Percentiles rank a stretch among this genome's conserved stretches.
Conservation (phyloP, 2,113 vertebrate species). For the Scytalopus superciliaris region DNA sequence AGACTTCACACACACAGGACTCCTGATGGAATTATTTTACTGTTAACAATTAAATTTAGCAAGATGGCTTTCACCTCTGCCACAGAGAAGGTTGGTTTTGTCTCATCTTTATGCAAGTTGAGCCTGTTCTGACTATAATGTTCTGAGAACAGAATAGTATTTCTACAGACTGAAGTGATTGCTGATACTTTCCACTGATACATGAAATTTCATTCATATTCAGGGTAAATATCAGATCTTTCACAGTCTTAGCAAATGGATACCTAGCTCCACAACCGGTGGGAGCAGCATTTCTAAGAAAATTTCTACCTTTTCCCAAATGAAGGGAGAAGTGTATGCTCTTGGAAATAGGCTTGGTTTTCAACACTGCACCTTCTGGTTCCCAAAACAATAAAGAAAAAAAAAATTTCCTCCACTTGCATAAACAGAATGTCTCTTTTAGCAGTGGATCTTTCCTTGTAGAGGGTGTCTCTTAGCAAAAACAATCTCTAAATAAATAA, state of each 20-base stretch:
- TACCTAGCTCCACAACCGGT: neutral
- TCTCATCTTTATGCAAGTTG: neutral
- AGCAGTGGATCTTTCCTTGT: neutral
- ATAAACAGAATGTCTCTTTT: neutral
- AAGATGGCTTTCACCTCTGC: neutral
- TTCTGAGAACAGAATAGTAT: neutral
- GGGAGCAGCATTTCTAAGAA: neutral
- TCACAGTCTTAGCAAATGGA: neutral
- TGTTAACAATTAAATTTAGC: neutral
- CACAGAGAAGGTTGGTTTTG: neutral
- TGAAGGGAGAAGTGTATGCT: neutral
- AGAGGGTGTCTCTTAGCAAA: neutral
- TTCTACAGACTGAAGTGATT: neutral
- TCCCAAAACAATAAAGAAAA: conserved; percentile 13
- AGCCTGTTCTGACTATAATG: neutral
- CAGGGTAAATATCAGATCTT: neutral
- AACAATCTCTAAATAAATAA: neutral
- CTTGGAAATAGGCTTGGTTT: neutral
- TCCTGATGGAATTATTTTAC: neutral
- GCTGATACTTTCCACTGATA: neutral
- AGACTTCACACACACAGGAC: neutral
- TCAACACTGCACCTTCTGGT: neutral
- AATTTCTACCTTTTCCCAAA: neutral
- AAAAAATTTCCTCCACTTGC: neutral
- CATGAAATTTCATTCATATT: neutral